These are phyloP conservation scores for Pristionchus exspectatus DNA, from an alignment of 2,888 invertebrate species.

Conservation along the genomic window DNA sequence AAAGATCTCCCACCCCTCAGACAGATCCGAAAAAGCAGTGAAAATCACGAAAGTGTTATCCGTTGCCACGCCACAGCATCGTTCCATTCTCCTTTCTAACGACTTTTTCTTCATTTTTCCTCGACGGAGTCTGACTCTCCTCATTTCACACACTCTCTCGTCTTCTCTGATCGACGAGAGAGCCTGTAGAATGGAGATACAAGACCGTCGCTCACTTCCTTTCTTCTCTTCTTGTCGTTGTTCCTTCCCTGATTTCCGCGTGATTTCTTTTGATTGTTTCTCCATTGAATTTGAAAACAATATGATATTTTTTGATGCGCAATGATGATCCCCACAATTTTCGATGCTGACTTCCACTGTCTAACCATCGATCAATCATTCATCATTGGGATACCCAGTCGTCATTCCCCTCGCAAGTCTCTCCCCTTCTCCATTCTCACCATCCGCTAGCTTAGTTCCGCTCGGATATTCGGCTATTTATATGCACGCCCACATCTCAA, in stretches of 20 bases:
- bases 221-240: neutral
- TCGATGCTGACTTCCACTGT: no score
- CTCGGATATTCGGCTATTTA: slow-evolving; percentile 8
- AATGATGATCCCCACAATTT: no score
- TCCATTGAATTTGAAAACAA: neutral
- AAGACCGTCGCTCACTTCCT: neutral
- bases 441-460: neutral
- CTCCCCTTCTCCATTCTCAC: neutral
- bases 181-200: neutral
- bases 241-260: neutral
- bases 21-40: neutral
- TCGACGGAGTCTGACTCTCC: neutral
- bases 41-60: no score
- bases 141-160: neutral
- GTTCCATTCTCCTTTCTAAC: neutral
- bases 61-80: slow-evolving; percentile 13
- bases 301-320: no score
- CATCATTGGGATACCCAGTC: neutral
- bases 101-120: neutral
- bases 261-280: no score
- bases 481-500: neutral
- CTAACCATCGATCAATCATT: no score
- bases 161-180: neutral
- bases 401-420: neutral
- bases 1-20: neutral